Percentiles rank a stretch among this genome's conserved stretches.
Evolutionary conservation across 2,113 vertebrate genomes (phyloP).

Genomic region (Ptilorrhoa leucosticta): DNA sequence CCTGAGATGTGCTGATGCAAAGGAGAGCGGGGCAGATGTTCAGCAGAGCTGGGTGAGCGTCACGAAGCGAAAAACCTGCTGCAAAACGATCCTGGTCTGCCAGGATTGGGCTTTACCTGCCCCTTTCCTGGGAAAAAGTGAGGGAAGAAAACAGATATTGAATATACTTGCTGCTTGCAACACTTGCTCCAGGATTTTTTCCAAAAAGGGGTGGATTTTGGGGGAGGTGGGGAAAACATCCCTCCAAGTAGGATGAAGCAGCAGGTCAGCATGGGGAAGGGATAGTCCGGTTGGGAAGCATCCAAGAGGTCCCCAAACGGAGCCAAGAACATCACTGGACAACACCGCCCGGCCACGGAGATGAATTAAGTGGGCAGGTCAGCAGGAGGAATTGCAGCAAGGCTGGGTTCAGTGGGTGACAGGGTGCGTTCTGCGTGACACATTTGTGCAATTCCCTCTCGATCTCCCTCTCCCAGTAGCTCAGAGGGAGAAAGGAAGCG

Average conservation of each 20-base stretch:
- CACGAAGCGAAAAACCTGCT: background rate
- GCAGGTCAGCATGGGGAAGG: fast-evolving
- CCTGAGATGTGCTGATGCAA: background rate
- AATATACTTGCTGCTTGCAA: background rate
- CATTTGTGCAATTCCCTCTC: background rate
- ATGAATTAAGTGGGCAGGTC: background rate
- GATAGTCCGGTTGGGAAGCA: fast-evolving
- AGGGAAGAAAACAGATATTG: background rate
- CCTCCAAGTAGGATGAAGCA: background rate
- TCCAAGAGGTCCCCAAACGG: background rate
- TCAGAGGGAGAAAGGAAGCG: background rate
- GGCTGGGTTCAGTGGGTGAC: background rate
- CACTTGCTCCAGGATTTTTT: background rate
- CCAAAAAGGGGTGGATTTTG: background rate
- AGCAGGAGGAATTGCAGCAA: background rate
- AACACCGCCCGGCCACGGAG: fast-evolving
- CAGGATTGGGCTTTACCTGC: background rate
- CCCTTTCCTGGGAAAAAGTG: background rate
- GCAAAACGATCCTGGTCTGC: background rate
- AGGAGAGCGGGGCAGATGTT: background rate
- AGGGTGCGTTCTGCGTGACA: fast-evolving
- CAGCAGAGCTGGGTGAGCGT: background rate
- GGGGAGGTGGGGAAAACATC: too few relatives aligned
- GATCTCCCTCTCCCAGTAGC: fast-evolving
- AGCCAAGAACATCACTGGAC: background rate